phyloP scores from a whole-genome alignment of 1,140 invertebrate genomes.

The Uloborus diversus region DNA sequence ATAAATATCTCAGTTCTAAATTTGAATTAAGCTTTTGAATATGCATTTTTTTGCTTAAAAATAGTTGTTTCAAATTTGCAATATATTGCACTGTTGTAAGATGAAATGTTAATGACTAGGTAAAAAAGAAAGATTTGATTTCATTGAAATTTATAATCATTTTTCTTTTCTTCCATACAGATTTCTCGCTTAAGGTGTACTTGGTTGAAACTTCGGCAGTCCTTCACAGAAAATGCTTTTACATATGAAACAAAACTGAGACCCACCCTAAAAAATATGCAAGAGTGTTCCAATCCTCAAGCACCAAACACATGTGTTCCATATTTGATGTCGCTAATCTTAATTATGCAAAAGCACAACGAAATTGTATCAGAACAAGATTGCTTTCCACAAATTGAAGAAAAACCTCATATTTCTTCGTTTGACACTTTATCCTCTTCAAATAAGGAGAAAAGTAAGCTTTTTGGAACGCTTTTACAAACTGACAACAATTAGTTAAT shows the following conservation, averaged over 20 bases:
- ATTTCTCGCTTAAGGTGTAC: slow-evolving; percentile 67
- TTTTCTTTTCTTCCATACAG: no score
- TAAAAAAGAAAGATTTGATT: no score
- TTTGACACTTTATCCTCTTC: slow-evolving; percentile 3
- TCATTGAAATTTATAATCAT: no score
- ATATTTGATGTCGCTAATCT: slow-evolving; percentile 70
- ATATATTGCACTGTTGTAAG: no score
- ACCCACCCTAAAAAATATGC: slow-evolving; percentile 84
- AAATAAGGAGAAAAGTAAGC: slow-evolving; percentile 39
- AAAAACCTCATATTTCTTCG: neutral
- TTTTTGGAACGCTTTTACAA: neutral
- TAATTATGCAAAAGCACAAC: slow-evolving; percentile 62
- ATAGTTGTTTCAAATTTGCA: no score
- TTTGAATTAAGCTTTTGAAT: no score
- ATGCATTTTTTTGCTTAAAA: no score
- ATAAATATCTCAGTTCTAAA: no score
- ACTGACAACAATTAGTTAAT: no score
- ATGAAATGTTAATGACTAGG: no score
- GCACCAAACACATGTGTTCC: slow-evolving; percentile 81
- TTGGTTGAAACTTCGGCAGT: slow-evolving; percentile 86
- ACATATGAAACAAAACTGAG: slow-evolving; percentile 90
- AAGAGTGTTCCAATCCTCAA: slow-evolving; percentile 87
- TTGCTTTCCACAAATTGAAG: neutral
- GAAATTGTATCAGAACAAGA: slow-evolving; percentile 16
- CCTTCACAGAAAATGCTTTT: slow-evolving; percentile 87